phyloP scores from a whole-genome alignment of 2,888 invertebrate genomes.

The Zygaena filipendulae region DNA sequence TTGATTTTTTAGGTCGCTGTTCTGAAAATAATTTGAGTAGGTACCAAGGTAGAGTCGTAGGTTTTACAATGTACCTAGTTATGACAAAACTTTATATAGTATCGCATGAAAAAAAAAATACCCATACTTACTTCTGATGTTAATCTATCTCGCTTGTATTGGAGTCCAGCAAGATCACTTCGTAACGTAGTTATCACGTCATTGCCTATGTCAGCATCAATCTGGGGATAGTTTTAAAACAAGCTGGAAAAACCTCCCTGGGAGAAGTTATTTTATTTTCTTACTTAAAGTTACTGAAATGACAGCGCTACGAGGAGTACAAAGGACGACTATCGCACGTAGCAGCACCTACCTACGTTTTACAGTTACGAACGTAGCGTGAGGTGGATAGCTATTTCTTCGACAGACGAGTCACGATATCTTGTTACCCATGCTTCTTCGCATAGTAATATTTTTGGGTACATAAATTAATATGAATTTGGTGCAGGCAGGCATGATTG shows the following conservation, averaged over 20 bases:
- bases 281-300: no score
- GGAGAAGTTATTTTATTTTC: neutral
- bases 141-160: constrained; percentile 85
- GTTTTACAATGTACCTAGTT: no score
- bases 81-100: no score
- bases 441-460: no score
- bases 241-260: constrained; percentile 2
- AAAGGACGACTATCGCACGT: constrained; percentile 44
- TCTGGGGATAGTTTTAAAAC: no score
- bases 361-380: constrained; percentile 35
- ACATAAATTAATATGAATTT: no score
- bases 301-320: constrained; percentile 40
- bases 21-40: constrained; percentile 46
- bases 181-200: constrained; percentile 81
- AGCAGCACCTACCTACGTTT: constrained; percentile 2
- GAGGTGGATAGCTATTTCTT: constrained; percentile 47
- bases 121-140: constrained; percentile 75
- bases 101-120: no score
- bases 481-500: no score
- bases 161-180: constrained; percentile 85
- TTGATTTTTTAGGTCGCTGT: constrained; percentile 76
- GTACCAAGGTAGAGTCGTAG: constrained; percentile 2
- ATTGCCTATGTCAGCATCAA: constrained; percentile 66
- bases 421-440: no score
- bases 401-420: constrained; percentile 57